Evolutionary conservation across 2,113 vertebrate genomes (phyloP).

Genomic region (Halichoeres trimaculatus): DNA sequence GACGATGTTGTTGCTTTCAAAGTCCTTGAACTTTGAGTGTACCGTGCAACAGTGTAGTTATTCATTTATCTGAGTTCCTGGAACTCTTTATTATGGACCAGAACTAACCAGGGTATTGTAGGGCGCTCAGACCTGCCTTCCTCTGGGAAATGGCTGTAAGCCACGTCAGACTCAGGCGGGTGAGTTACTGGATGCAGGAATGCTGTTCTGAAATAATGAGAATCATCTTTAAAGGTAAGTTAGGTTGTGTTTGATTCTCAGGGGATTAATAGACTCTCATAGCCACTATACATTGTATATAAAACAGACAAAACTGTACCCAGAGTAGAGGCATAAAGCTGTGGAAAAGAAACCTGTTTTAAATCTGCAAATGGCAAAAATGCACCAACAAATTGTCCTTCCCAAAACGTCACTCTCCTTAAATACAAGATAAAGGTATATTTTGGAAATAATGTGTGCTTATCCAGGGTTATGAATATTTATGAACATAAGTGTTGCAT

Average conservation of each 20-base stretch:
- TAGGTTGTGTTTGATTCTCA: too few species aligned
- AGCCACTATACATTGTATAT: background rate
- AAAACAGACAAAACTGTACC: background rate
- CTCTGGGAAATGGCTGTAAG: constrained; percentile 27
- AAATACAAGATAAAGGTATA: background rate
- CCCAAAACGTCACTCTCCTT: background rate
- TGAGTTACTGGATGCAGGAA: background rate
- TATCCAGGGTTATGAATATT: background rate
- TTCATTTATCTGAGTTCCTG: constrained; percentile 30
- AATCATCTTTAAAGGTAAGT: background rate
- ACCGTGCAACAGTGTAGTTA: background rate
- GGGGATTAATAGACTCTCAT: too few species aligned
- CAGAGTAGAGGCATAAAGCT: background rate
- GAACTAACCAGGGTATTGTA: constrained; percentile 26
- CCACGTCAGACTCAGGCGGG: background rate
- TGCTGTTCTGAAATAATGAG: background rate
- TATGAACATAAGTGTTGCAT: background rate
- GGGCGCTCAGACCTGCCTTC: constrained; percentile 12
- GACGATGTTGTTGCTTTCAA: background rate
- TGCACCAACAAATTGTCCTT: background rate
- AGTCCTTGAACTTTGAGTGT: constrained; percentile 9
- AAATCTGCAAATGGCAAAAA: background rate
- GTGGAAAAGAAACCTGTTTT: background rate
- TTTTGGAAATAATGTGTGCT: background rate
- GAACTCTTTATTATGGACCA: constrained; percentile 10